phyloP scores from a whole-genome alignment of 2,888 invertebrate species.

The Beris chalybata region DNA sequence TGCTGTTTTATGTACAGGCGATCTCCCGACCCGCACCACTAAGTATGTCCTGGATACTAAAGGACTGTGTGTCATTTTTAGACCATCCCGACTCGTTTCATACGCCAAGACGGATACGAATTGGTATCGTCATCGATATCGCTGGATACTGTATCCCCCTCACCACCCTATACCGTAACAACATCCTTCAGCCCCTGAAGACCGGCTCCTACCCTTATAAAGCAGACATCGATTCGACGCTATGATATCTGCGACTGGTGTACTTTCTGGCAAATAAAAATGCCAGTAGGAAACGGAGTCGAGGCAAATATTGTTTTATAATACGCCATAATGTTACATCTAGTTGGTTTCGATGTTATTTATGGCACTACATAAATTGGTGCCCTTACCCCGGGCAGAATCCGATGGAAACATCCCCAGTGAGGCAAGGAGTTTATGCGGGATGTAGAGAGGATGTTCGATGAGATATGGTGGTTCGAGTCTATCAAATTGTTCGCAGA shows the following conservation, averaged over 20 bases:
- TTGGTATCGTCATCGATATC: conserved; percentile 34
- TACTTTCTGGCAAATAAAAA: conserved; percentile 26
- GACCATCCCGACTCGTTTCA: conserved; percentile 29
- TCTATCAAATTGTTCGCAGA: conserved; percentile 35
- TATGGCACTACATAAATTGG: conserved; percentile 39
- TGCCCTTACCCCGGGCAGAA: conserved; percentile 18
- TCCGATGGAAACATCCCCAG: conserved; percentile 1
- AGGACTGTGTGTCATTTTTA: conserved; percentile 35
- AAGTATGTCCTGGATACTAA: background rate
- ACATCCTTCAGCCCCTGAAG: conserved; percentile 1
- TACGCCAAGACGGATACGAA: conserved; percentile 33
- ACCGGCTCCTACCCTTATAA: conserved; percentile 1
- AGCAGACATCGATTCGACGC: background rate
- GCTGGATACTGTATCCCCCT: conserved; percentile 9
- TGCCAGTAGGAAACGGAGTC: conserved; percentile 29
- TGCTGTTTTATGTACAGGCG: conserved; percentile 37
- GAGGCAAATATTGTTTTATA: conserved; percentile 39
- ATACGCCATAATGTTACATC: conserved; percentile 39
- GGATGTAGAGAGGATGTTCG: conserved; percentile 31
- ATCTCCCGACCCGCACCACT: conserved; percentile 21
- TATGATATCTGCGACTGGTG: conserved; percentile 16
- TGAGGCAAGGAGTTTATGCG: conserved; percentile 30
- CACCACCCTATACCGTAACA: background rate
- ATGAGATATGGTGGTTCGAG: conserved; percentile 34
- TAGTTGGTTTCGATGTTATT: conserved; percentile 38